Evolutionary conservation across 35 echinoderm and acorn worm species (phyloP).

Genomic region (Lytechinus variegatus): DNA sequence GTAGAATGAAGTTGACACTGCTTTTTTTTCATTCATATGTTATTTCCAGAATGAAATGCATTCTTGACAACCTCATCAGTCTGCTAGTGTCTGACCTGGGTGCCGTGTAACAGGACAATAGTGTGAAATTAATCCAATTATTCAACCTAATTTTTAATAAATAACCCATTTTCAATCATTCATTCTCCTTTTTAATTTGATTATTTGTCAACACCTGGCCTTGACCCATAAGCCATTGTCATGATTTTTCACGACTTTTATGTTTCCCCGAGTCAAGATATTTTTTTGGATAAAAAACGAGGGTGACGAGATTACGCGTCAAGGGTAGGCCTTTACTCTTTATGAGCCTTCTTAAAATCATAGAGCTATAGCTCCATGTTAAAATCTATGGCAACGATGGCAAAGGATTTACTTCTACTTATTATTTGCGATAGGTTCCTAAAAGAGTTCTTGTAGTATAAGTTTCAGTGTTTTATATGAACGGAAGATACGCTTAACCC

Average conservation of each 20-base stretch:
- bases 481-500: too few species aligned
- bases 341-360: too few species aligned
- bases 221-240: background rate
- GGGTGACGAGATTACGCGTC: background rate
- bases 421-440: background rate
- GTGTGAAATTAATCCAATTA: background rate
- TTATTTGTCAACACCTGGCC: background rate
- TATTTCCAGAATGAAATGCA: background rate
- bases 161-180: background rate
- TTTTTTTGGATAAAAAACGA: background rate
- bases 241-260: too few species aligned
- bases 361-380: too few species aligned
- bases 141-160: background rate
- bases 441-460: background rate
- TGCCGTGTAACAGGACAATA: background rate
- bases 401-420: background rate
- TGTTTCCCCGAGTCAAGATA: too few species aligned
- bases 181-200: background rate
- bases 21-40: too few species aligned
- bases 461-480: too few species aligned
- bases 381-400: too few species aligned
- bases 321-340: background rate
- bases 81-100: background rate
- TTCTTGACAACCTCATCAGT: background rate
- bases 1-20: too few species aligned